Percentiles rank a stretch among this genome's conserved stretches.
Evolutionary conservation across 2,113 vertebrate species (phyloP).

Genomic region (Cisticola juncidis): DNA sequence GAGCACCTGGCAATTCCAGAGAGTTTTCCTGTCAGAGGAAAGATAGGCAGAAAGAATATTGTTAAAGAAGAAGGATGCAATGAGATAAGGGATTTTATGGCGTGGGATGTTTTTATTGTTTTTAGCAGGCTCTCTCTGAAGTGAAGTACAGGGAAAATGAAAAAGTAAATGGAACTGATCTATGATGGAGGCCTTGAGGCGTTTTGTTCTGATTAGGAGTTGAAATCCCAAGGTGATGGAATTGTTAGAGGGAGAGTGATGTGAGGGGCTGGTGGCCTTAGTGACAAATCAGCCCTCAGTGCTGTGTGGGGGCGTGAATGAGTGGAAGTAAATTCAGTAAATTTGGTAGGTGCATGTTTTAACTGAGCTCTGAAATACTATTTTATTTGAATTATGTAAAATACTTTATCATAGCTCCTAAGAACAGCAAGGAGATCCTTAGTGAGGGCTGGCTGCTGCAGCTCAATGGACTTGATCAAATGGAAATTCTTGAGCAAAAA

Average conservation of each 20-base stretch:
- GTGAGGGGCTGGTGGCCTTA: not conserved
- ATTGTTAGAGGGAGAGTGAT: not conserved
- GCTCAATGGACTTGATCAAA: not conserved
- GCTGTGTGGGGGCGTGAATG: not conserved
- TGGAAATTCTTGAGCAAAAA: not conserved
- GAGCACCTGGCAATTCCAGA: not conserved
- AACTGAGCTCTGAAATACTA: not conserved
- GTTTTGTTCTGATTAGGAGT: not conserved
- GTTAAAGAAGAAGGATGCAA: not conserved
- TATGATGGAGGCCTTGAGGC: not conserved
- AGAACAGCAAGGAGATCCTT: not conserved
- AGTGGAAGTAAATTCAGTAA: not conserved
- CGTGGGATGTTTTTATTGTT: not conserved
- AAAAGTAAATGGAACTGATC: not conserved
- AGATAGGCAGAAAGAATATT: not conserved
- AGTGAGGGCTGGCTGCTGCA: not conserved
- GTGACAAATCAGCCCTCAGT: not conserved
- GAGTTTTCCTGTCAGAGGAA: not conserved
- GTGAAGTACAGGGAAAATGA: not conserved
- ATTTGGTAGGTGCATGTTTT: not conserved
- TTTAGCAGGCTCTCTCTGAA: not conserved
- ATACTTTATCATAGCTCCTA: not conserved
- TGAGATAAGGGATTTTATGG: not conserved
- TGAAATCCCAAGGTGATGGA: not conserved
- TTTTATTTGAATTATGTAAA: not conserved